A percentile compares a stretch with the other conserved stretches of the same genome.
phyloP scores from a whole-genome alignment of 37 sponge, comb jelly and placozoan genomes.

The Axinella damicornis region DNA sequence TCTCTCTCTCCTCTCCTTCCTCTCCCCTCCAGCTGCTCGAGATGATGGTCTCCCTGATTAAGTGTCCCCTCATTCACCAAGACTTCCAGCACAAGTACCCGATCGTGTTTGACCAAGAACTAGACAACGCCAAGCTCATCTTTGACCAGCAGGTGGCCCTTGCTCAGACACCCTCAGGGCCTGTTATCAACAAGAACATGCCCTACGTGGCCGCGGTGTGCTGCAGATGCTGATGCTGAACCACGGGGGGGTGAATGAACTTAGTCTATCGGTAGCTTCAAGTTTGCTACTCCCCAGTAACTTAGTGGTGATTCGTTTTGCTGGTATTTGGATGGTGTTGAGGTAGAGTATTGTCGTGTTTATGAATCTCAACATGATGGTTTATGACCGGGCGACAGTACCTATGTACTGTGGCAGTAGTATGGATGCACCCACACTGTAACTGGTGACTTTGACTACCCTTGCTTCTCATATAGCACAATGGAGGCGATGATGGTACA shows the following conservation, averaged over 20 bases:
- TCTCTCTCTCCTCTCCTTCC: no score
- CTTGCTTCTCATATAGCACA: constrained; percentile 42
- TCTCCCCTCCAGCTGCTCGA: constrained; percentile 81
- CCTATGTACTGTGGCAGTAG: no score
- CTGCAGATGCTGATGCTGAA: constrained; percentile 78
- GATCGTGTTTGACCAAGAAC: constrained; percentile 76
- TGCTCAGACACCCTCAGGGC: constrained; percentile 54
- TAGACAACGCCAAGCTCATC: constrained; percentile 86
- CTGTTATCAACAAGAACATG: constrained; percentile 94
- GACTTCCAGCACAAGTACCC: constrained; percentile 94
- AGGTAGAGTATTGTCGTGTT: no score
- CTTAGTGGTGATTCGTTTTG: no score
- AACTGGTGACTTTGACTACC: no score
- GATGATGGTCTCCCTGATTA: constrained; percentile 89
- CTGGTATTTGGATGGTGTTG: no score
- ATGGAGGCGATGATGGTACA: constrained; percentile 85
- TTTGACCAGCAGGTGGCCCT: constrained; percentile 80
- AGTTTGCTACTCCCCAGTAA: background rate
- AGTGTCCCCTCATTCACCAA: constrained; percentile 84
- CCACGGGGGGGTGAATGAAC: constrained; percentile 60
- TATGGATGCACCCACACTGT: no score
- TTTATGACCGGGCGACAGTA: no score
- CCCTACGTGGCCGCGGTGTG: constrained; percentile 91
- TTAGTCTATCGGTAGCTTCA: no score
- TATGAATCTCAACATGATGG: no score